Conservation (phyloP, 2,888 invertebrate genomes). For the Opisthograptis luteolata region DNA sequence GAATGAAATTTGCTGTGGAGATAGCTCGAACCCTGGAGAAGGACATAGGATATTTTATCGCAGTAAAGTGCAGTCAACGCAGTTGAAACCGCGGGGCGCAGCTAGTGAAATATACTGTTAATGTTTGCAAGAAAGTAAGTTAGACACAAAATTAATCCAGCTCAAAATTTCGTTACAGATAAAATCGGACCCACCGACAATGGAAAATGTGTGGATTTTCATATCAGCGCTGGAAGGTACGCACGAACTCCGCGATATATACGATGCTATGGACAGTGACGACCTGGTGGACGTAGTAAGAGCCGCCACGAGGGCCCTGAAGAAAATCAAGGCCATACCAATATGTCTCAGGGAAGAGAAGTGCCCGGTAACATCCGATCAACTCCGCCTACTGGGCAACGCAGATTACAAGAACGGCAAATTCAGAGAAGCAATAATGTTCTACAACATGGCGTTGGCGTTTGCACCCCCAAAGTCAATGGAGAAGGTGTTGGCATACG, state of each 20-base stretch:
- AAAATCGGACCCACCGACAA: no score
- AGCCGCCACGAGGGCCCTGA: neutral
- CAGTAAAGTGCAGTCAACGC: no score
- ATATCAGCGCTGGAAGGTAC: neutral
- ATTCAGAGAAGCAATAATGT: constrained; percentile 3
- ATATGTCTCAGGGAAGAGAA: neutral
- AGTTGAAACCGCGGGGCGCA: no score
- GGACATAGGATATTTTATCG: no score
- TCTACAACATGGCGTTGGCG: constrained; percentile 22
- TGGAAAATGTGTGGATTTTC: no score
- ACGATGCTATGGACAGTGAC: constrained; percentile 16
- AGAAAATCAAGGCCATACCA: neutral
- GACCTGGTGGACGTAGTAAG: constrained; percentile 16
- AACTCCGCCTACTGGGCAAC: constrained; percentile 8
- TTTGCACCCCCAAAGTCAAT: constrained; percentile 12
- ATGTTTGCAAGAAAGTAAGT: no score
- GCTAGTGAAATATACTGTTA: no score
- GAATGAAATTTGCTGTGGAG: no score
- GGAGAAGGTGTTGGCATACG: constrained; percentile 16
- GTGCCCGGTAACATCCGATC: neutral
- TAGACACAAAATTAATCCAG: no score
- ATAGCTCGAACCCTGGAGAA: no score
- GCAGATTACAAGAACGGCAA: neutral
- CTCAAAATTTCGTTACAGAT: no score
- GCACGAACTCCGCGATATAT: neutral